Conservation (phyloP, 1,140 invertebrate species). For the Neodiprion pinetum region DNA sequence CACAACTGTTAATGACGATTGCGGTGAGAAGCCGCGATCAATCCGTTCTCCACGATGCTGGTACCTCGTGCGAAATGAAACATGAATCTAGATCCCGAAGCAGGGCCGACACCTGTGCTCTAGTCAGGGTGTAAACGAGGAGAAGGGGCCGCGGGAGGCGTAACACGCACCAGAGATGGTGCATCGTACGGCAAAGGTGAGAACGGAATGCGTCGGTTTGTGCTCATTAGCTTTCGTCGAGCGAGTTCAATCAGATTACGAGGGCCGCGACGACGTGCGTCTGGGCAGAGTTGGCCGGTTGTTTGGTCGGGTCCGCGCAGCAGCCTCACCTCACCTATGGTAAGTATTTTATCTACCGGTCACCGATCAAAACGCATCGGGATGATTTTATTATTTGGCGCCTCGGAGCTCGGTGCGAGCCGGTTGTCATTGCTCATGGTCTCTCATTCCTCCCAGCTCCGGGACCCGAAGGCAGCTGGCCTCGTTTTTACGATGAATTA, state of each 20-base stretch:
- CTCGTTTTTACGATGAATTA: slow-evolving; percentile 34
- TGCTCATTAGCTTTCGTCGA: slow-evolving; percentile 46
- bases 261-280: slow-evolving; percentile 21
- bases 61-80: neutral
- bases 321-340: slow-evolving; percentile 11
- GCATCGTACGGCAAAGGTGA: slow-evolving; percentile 29
- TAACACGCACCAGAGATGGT: neutral
- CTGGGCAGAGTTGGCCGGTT: slow-evolving; percentile 14
- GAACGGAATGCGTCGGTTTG: slow-evolving; percentile 42
- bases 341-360: slow-evolving; percentile 30
- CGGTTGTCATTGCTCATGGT: slow-evolving; percentile 6
- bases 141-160: slow-evolving; percentile 33
- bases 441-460: slow-evolving; percentile 18
- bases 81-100: neutral
- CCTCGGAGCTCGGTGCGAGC: slow-evolving; percentile 16
- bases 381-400: slow-evolving; percentile 39
- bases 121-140: slow-evolving; percentile 25
- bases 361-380: slow-evolving; percentile 12
- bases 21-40: too few species aligned
- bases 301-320: slow-evolving; percentile 21
- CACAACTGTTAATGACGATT: too few species aligned
- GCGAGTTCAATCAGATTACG: slow-evolving; percentile 48
- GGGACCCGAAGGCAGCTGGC: slow-evolving; percentile 12
- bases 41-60: too few species aligned
- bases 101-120: neutral